phyloP scores from a whole-genome alignment of 2,113 vertebrate genomes.

The Stigmatopora nigra region DNA sequence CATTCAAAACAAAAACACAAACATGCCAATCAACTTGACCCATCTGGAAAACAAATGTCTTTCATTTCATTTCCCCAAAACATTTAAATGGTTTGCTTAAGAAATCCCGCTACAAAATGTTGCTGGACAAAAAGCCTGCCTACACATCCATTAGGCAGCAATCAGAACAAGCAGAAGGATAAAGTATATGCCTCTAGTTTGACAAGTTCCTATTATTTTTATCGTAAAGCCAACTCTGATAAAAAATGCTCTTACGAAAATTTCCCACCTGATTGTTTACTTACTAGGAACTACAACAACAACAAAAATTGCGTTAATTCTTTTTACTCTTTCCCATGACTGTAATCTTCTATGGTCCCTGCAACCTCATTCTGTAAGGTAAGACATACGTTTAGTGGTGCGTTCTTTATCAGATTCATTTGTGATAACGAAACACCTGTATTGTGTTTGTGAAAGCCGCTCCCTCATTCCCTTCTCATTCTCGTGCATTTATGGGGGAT shows the following conservation, averaged over 20 bases:
- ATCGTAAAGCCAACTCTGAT: no score
- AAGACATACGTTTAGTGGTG: neutral
- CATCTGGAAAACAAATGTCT: conserved; percentile 32
- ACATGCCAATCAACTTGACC: conserved; percentile 22
- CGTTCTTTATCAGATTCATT: neutral
- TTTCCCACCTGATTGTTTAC: no score
- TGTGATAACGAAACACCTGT: neutral
- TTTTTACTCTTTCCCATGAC: neutral
- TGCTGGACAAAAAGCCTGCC: neutral
- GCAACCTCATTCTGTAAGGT: neutral
- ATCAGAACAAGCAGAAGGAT: neutral
- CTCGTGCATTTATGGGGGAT: neutral
- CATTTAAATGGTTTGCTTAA: neutral
- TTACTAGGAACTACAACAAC: no score
- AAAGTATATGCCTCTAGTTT: neutral
- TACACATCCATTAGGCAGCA: neutral
- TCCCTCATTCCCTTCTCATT: no score
- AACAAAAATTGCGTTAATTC: no score
- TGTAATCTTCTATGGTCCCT: no score
- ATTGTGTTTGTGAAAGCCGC: neutral
- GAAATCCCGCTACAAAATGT: neutral
- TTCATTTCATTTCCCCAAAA: conserved; percentile 6
- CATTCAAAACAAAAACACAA: conserved; percentile 18
- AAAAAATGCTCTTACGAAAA: no score
- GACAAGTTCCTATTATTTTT: neutral